Percentiles rank a stretch among this genome's conserved stretches.
phyloP scores from a whole-genome alignment of 2,888 invertebrate genomes.

The Andrena praecox region DNA sequence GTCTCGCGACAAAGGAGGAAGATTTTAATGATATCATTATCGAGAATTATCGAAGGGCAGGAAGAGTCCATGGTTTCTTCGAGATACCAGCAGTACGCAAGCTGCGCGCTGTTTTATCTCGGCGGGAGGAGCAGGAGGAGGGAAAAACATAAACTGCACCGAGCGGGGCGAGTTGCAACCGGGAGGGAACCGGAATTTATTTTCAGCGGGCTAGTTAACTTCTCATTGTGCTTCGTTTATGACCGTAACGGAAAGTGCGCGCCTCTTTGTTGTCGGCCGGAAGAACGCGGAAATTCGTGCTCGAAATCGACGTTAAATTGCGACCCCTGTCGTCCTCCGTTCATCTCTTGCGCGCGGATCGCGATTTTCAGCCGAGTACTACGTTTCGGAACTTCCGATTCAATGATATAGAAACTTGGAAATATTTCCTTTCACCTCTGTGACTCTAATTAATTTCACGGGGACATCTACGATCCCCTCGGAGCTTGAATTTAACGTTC shows the following conservation, averaged over 20 bases:
- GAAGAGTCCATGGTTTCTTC: slow-evolving; percentile 8
- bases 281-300: slow-evolving; percentile 51
- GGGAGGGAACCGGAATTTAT: slow-evolving; percentile 54
- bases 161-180: slow-evolving; percentile 10
- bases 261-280: slow-evolving; percentile 45
- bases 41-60: background rate
- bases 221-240: slow-evolving; percentile 65
- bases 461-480: too few species aligned
- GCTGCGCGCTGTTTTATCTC: slow-evolving; percentile 22
- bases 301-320: slow-evolving; percentile 47
- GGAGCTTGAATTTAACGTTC: too few species aligned
- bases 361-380: background rate
- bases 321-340: background rate
- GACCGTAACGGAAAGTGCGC: slow-evolving; percentile 65
- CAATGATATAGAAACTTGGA: background rate
- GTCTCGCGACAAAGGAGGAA: background rate
- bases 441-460: too few species aligned
- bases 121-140: background rate
- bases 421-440: background rate
- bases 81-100: slow-evolving; percentile 13
- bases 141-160: slow-evolving; percentile 21
- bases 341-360: background rate
- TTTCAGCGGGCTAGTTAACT: slow-evolving; percentile 61
- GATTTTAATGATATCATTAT: too few species aligned
- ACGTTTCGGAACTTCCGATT: background rate